Base-by-base conservation (phyloP, 2,888 invertebrate genomes). In the Nycteola revayana region DNA sequence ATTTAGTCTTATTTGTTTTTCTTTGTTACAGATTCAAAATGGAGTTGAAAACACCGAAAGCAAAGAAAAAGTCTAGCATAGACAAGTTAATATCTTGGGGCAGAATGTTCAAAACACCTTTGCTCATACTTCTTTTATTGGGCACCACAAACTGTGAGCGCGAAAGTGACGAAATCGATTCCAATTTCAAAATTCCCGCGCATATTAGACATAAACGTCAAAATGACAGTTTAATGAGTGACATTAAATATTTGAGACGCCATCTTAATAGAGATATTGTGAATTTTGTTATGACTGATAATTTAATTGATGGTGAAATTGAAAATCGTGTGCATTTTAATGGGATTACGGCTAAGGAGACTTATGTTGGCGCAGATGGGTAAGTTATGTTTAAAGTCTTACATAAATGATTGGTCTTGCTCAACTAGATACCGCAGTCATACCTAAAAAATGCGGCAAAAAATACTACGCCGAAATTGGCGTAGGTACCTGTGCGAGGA, bases 271-370 rank as follows among this genome's bases (percentile, higher is more conserved):
- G 64, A 46, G 79, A 83, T 36, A 78, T 88, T 32, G 78, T 85
- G 30, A 91, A 93, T 71, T 94, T 94, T 74, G 80, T 93, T 45
- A 88, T 93, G 68, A 90, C 89, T 9, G 93, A 94, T 60, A 83
- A 85, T 30, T 77, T 94, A 39, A 70, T 90, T 35, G 94, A 95
- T 66, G 94, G 94, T 1, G 94, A 94, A 65, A 77, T 91, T 48
- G 94, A 94, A 67, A 90, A 90, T 7, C 76, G 93, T 33, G 85
- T 94, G 34, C 91, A 90, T 67, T 92, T 75, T 59, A 89, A 91
- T 42, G 93, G 92, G 4, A 75, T 93, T 22, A 90, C 90, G 7
- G 93, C 92, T 22, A 93, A 93, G 66, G 93, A 94, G 70, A 93
- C 93, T 0, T 90, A 89, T 26, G 91, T 92, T 25, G 88, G 85